Percentiles rank a stretch among this genome's conserved stretches.
Conservation (phyloP, 2,888 invertebrate genomes). For the Tholera decimalis region DNA sequence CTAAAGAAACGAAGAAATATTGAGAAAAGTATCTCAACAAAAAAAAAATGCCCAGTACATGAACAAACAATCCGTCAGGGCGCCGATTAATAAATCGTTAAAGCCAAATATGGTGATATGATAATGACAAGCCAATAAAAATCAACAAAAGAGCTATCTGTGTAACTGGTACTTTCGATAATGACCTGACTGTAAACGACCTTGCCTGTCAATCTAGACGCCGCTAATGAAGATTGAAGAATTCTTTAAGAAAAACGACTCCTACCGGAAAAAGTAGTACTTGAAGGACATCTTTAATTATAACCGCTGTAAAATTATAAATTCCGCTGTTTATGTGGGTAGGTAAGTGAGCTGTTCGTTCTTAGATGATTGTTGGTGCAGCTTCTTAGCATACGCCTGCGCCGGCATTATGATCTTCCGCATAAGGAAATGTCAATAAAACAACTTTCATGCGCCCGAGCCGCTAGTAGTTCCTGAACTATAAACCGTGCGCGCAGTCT, state of each 20-base stretch:
- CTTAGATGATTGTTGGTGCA: slow-evolving; percentile 45
- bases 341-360: slow-evolving; percentile 18
- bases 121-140: slow-evolving; percentile 77
- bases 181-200: slow-evolving; percentile 73
- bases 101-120: slow-evolving; percentile 74
- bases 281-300: slow-evolving; percentile 61
- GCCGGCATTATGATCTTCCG: slow-evolving; percentile 55
- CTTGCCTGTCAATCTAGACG: slow-evolving; percentile 80
- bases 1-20: too few species aligned
- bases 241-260: slow-evolving; percentile 61
- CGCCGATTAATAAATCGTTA: slow-evolving; percentile 74
- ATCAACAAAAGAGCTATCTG: slow-evolving; percentile 72
- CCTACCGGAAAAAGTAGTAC: slow-evolving; percentile 49
- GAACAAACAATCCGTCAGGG: slow-evolving; percentile 63
- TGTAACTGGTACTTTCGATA: slow-evolving; percentile 75
- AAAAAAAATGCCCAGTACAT: slow-evolving; percentile 43
- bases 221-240: slow-evolving; percentile 79
- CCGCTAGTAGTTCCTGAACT: slow-evolving; percentile 86
- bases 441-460: slow-evolving; percentile 84
- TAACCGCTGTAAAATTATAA: slow-evolving; percentile 32
- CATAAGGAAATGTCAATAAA: slow-evolving; percentile 84
- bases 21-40: too few species aligned
- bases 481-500: slow-evolving; percentile 80
- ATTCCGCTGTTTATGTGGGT: slow-evolving; percentile 7
- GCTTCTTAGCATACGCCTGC: slow-evolving; percentile 51